Percentiles rank a stretch among this genome's conserved stretches.
Evolutionary conservation across 2,113 vertebrate species (phyloP).

Genomic region (Sinocyclocheilus anshuiensis): DNA sequence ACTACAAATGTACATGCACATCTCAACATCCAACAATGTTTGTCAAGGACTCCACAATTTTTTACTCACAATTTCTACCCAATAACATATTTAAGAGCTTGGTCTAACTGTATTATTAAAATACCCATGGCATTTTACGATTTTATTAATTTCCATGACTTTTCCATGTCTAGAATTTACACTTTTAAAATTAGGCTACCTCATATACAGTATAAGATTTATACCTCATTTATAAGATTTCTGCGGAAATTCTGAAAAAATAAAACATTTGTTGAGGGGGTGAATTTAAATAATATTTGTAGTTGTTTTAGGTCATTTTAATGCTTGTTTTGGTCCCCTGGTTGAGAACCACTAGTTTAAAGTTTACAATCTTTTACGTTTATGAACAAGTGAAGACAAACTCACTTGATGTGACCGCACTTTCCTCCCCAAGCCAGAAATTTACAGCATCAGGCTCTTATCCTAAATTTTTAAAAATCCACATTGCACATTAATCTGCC

Average conservation of each 20-base stretch:
- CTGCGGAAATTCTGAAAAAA: neutral
- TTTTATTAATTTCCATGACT: neutral
- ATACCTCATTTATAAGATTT: neutral
- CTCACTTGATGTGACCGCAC: slow-evolving; percentile 91
- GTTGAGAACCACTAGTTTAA: neutral
- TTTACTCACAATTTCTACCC: too few relatives aligned
- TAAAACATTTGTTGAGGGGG: neutral
- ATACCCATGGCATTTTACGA: neutral
- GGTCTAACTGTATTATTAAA: neutral
- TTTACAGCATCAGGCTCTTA: slow-evolving; percentile 95
- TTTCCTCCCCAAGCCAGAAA: slow-evolving; percentile 90
- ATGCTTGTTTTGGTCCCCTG: neutral
- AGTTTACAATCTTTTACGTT: neutral
- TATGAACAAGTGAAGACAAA: slow-evolving; percentile 24
- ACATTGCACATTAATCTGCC: neutral
- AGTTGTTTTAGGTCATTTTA: neutral
- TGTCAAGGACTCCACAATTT: slow-evolving; percentile 78
- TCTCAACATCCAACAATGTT: slow-evolving; percentile 59
- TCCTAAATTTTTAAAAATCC: slow-evolving; percentile 70
- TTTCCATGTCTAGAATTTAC: neutral
- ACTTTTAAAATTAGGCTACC: neutral
- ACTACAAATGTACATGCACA: neutral
- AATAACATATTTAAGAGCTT: too few relatives aligned
- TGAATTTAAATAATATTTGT: neutral
- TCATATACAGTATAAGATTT: too few relatives aligned